Conservation (phyloP, 2,888 invertebrate genomes). For the Tetrapedia diversipes region DNA sequence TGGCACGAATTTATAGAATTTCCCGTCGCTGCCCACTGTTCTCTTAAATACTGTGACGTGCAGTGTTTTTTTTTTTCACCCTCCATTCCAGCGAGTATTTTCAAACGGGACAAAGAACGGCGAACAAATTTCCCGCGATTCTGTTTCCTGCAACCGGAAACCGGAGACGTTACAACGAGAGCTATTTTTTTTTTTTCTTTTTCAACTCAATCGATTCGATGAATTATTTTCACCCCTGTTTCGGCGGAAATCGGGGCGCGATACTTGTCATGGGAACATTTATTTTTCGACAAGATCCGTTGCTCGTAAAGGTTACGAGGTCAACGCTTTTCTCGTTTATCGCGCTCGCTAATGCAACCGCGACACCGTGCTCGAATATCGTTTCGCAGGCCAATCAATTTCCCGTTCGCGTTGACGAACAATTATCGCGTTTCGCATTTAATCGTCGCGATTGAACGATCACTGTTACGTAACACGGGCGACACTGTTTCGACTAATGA, state of each 20-base stretch:
- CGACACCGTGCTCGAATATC: constrained; percentile 9
- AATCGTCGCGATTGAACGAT: background rate
- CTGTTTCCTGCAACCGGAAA: background rate
- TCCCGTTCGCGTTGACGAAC: background rate
- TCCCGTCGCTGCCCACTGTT: too few species aligned
- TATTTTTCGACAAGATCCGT: background rate
- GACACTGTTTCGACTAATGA: background rate
- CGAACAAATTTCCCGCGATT: constrained; percentile 8
- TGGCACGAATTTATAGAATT: too few species aligned
- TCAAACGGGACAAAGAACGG: background rate
- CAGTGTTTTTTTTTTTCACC: too few species aligned
- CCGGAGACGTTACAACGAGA: background rate
- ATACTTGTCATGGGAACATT: background rate
- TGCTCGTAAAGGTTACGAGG: background rate
- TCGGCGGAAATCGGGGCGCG: background rate
- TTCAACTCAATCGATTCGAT: background rate
- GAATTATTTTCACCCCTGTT: background rate
- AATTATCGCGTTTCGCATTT: constrained; percentile 18
- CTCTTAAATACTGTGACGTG: too few species aligned
- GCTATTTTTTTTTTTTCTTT: constrained; percentile 12
- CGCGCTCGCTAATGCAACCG: background rate
- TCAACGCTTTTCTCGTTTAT: constrained; percentile 4
- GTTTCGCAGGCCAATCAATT: constrained; percentile 14
- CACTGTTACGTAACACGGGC: background rate
- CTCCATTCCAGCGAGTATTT: background rate